Evolutionary conservation across 2,888 invertebrate genomes (phyloP).

Genomic region (Netelia inedita): DNA sequence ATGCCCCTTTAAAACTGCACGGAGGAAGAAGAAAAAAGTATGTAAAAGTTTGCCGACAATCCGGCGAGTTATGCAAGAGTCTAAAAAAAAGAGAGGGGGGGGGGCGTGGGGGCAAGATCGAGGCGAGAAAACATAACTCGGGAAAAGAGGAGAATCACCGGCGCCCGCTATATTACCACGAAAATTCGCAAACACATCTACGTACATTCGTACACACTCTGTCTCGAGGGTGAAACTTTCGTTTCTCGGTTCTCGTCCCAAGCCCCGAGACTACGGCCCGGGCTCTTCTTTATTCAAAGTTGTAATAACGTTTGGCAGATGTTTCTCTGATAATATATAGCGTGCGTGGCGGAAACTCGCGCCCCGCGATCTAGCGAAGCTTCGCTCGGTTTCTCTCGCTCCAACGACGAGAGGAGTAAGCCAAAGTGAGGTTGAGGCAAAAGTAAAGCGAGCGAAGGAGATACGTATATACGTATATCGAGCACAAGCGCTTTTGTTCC

Average conservation of each 20-base stretch:
- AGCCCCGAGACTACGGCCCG: background rate
- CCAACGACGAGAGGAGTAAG: slow-evolving; percentile 54
- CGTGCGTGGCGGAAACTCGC: slow-evolving; percentile 60
- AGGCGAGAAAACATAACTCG: slow-evolving; percentile 47
- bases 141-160: slow-evolving; percentile 69
- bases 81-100: background rate
- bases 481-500: slow-evolving; percentile 82
- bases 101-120: slow-evolving; percentile 19
- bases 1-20: slow-evolving; percentile 67
- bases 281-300: slow-evolving; percentile 84
- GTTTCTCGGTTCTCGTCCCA: slow-evolving; percentile 23
- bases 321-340: slow-evolving; percentile 79
- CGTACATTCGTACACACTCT: background rate
- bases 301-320: slow-evolving; percentile 85
- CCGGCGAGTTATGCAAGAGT: slow-evolving; percentile 5
- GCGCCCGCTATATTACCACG: slow-evolving; percentile 71
- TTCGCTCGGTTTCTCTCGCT: background rate
- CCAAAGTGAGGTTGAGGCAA: slow-evolving; percentile 57
- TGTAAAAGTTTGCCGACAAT: slow-evolving; percentile 36
- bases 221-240: slow-evolving; percentile 67
- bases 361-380: slow-evolving; percentile 50
- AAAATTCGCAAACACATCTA: slow-evolving; percentile 72
- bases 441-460: slow-evolving; percentile 53
- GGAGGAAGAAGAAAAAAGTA: slow-evolving; percentile 33
- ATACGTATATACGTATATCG: slow-evolving; percentile 44